Conservation (phyloP, 2,797 vertebrate species). For the Brachyrhaphis roseni region DNA sequence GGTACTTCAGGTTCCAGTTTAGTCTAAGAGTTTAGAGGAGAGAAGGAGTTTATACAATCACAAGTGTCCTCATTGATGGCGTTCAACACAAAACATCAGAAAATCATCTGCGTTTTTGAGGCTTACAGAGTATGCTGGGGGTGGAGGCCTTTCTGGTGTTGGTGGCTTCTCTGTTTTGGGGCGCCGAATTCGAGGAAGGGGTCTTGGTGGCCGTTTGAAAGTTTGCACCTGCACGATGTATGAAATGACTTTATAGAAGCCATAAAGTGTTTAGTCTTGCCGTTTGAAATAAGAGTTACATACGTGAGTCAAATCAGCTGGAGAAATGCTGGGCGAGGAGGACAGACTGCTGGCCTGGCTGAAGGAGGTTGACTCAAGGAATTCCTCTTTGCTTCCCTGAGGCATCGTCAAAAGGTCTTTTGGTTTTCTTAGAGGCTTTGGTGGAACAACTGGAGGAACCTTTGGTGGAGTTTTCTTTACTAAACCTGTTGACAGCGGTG, state of each 20-base stretch:
- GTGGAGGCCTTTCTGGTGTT: background rate
- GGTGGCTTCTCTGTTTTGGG: conserved; percentile 18
- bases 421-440: background rate
- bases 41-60: background rate
- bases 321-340: conserved; percentile 4
- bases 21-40: conserved; percentile 37
- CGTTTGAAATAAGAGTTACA: conserved; percentile 12
- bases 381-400: conserved; percentile 32
- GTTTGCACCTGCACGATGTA: conserved; percentile 42
- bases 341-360: conserved; percentile 29
- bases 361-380: conserved; percentile 57
- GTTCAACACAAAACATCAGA: background rate
- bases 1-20: conserved; percentile 13
- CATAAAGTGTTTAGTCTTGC: background rate
- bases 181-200: conserved; percentile 61
- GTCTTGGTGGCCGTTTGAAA: conserved; percentile 68
- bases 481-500: background rate
- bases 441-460: background rate
- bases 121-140: conserved; percentile 29
- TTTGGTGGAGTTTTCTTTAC: conserved; percentile 5
- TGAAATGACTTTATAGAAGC: background rate
- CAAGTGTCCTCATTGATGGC: background rate
- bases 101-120: background rate
- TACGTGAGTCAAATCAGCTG: conserved; percentile 47
- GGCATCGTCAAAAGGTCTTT: conserved; percentile 45